Evolutionary conservation across 1,140 invertebrate genomes (phyloP), one percentile per base, ranked within the genome.

Genomic region (Kradibia gibbosae): DNA sequence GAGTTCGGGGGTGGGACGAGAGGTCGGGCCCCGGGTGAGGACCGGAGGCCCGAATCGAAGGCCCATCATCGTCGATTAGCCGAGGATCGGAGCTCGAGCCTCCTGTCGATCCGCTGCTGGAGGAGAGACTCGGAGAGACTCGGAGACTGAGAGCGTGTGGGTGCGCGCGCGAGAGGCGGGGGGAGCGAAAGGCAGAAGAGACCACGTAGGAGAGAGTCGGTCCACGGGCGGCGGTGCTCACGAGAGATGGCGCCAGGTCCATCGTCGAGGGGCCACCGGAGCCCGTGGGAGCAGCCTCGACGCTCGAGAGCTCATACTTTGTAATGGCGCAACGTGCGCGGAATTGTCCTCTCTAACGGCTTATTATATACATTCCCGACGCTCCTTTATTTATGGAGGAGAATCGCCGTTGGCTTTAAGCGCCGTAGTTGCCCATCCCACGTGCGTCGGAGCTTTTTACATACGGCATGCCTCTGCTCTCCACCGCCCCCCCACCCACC

Each of bases 181-280:
- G 62, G 4, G n/a, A 48, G 15, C 4, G 55, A 82, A 80, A 77
- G 42, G 80, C 57, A 73, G 20, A 11, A 70, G 53, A 74, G 65
- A 77, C 53, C 34, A 62, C 53, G 84, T 45, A 42, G 79, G 80
- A 82, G 72, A n/a, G n/a, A n/a, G n/a, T n/a, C 82, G 78, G 82
- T 57, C 83, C 60, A 72, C 55, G 82, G 31, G 81, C 74, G 50
- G 15, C 70, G 71, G 78, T 57, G 78, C 83, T 82, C 83, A 72
- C 84, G 81, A 83, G 79, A 85, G 84, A 86, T 85, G 84, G 81
- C 83, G 78, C 74, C 57, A 78, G 75, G 83, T 82, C 82, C 78
- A 65, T 75, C 65, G 83, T 83, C 75, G 79, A 71, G 13, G 31
- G 31, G 3, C 60, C 11, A 7, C 31, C 31, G 1, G 17, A 28